Base-by-base conservation (phyloP, 2,113 vertebrate species). In the Ramphastos sulfuratus region DNA sequence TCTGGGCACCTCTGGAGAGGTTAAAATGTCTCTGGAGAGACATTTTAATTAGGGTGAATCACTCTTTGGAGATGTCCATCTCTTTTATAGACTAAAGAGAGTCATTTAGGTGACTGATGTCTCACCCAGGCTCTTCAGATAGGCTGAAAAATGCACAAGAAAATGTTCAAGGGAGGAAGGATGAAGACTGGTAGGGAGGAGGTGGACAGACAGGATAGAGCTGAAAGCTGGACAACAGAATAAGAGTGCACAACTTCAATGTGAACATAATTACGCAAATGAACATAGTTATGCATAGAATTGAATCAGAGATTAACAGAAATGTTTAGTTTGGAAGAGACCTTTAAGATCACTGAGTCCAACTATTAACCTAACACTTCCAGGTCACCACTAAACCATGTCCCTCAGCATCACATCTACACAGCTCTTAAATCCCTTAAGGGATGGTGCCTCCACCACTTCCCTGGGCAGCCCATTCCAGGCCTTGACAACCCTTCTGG, bases 231-330 rank as follows among this genome's bases (percentile, higher is more conserved):
- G 48, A 7, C 31, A 81, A 11, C 4, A 48, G 58, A 81, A 8
- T 9, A 65, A 50, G 59, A 75, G 79, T 0, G 2, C 14, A 15
- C 58, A 30, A 30, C 33, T 56, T 76, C 44, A 48, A 1, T 0
- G 50, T 52, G 50, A 52, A 52, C 23, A 52, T 52, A 52, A 52
- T 52, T 50, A 23, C 11, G 21, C 21, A 23, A 50, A 0, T 5
- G 42, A 61, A 13, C 4, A 1, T 15, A 50, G 66, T 13, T 16
- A 44, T 48, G 66, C 6, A 39, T 0, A 52, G 50, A 52, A 52
- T 52, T 25, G 23, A 24, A 52, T 52, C 23, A 25, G 50, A 52
- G 23, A 52, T 13, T 52, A 23, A 52, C 50, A 52, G 50, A 52
- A 52, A 52, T 25, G 24, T 52, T 24, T 52, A 24, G 23, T 25